Evolutionary conservation across 2,888 invertebrate species (phyloP), one percentile per base, ranked within the genome.

Genomic region (Rhabditoides inermis): DNA sequence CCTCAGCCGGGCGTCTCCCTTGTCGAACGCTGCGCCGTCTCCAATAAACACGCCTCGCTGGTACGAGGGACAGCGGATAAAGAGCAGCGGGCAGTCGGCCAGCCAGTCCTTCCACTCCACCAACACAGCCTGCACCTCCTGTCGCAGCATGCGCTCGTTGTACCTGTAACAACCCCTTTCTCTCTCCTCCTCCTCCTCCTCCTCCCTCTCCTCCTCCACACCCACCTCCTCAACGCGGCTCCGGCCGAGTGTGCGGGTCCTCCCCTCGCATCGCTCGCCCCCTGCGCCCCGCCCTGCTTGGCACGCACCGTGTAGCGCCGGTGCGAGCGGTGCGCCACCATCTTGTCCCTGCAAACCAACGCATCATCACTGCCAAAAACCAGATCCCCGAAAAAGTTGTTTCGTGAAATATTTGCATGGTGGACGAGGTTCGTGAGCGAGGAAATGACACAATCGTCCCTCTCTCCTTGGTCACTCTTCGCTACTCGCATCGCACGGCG

Each of bases 291-390:
- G 77, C 80, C 75, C 77, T 89, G 88, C 35, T 88, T 88, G 0
- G 87, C 84, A 37, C 89, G 79, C 0, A 87, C 85, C 6, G 87
- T 87, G 73, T 90, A 90, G 45, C 85, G 85, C 76, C 88, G 88
- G 68, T 87, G 84, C 0, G 88, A 88, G 79, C 89, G 89, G 73
- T 89, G 88, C 1, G 77, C 80, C 69, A 81, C 78, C 51, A 79
- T 48, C 25, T 49, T 51, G 32, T 58, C 61, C 46, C 66, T 66
- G 49, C 26, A 45, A 4, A n/a, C 26, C 10, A n/a, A n/a, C n/a
- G n/a, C n/a, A n/a, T n/a, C n/a, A n/a, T n/a, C n/a, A n/a, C n/a
- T n/a, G n/a, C n/a, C n/a, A n/a, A n/a, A n/a, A n/a, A n/a, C n/a
- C n/a, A n/a, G n/a, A n/a, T n/a, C n/a, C n/a, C n/a, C n/a, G n/a